Percentiles rank a stretch among this genome's conserved stretches.
phyloP scores from a whole-genome alignment of 2,888 invertebrate genomes.

The Odontothrips loti region DNA sequence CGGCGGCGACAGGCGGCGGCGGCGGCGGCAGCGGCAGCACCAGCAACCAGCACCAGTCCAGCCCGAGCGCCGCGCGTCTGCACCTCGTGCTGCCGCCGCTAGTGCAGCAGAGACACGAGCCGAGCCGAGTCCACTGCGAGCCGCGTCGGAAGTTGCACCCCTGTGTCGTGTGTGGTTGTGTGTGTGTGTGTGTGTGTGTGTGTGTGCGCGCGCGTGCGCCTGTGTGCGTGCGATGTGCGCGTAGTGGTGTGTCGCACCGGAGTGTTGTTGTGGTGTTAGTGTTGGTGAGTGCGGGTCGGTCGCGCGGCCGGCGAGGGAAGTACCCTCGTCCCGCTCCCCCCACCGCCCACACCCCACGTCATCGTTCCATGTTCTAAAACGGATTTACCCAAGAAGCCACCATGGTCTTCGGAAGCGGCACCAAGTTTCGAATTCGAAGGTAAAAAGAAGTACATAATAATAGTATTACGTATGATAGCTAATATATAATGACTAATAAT shows the following conservation, averaged over 20 bases:
- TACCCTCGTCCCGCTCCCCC: background rate
- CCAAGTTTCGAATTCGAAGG: conserved; percentile 44
- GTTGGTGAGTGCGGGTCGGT: background rate
- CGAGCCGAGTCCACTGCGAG: too few relatives aligned
- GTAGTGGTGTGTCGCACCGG: background rate
- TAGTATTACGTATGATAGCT: conserved; percentile 1
- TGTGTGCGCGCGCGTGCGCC: too few relatives aligned
- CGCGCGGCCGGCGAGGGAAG: background rate
- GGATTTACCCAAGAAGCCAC: conserved; percentile 33
- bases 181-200: too few relatives aligned
- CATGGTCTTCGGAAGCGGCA: conserved; percentile 44
- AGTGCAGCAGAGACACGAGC: too few relatives aligned
- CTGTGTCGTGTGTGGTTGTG: too few relatives aligned
- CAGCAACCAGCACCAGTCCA: conserved; percentile 28
- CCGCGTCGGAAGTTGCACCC: too few relatives aligned
- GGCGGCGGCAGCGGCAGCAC: conserved; percentile 29
- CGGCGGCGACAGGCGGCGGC: conserved; percentile 9
- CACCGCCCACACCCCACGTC: background rate
- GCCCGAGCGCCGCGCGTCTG: conserved; percentile 6
- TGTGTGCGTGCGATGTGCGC: too few relatives aligned
- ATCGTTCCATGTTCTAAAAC: background rate
- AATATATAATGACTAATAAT: too few relatives aligned
- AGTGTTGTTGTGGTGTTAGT: background rate
- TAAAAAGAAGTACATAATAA: conserved; percentile 33
- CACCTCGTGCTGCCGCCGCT: too few relatives aligned